Percentiles rank a stretch among this genome's conserved stretches.
Conservation (phyloP, 2,797 vertebrate species). For the Somateria mollissima region DNA sequence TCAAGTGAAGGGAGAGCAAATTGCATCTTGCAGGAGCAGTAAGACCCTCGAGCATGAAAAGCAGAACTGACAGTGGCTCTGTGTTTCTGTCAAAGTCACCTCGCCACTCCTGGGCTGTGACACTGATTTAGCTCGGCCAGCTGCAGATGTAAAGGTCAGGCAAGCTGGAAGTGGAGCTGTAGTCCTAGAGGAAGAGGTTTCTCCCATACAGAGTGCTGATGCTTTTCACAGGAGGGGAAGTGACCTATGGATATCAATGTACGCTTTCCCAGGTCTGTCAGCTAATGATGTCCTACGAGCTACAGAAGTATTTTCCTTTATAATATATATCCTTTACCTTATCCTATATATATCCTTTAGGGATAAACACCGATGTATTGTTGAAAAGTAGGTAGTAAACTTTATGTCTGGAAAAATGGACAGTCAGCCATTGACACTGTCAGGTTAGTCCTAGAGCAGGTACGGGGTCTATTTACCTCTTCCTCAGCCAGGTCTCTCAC, state of each 20-base stretch:
- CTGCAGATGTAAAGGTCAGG: background rate
- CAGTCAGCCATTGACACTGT: background rate
- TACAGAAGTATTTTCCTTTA: constrained; percentile 33
- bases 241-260: constrained; percentile 38
- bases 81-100: background rate
- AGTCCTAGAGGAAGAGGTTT: background rate
- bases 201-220: background rate
- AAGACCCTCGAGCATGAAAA: background rate
- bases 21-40: background rate
- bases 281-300: background rate
- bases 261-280: constrained; percentile 5
- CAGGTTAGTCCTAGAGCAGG: background rate
- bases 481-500: too few species aligned
- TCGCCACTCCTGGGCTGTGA: background rate
- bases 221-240: constrained; percentile 18
- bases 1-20: background rate
- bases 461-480: background rate
- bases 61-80: background rate
- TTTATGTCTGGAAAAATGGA: background rate
- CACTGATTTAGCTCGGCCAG: background rate
- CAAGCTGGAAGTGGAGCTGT: background rate
- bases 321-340: too few species aligned
- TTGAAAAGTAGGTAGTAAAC: background rate
- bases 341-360: background rate
- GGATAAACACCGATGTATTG: background rate